A percentile compares a stretch with the other conserved stretches of the same genome.
These are phyloP conservation scores for Metacarcinus magister DNA, from an alignment of 2,888 invertebrate species.

Conservation along the genomic window DNA sequence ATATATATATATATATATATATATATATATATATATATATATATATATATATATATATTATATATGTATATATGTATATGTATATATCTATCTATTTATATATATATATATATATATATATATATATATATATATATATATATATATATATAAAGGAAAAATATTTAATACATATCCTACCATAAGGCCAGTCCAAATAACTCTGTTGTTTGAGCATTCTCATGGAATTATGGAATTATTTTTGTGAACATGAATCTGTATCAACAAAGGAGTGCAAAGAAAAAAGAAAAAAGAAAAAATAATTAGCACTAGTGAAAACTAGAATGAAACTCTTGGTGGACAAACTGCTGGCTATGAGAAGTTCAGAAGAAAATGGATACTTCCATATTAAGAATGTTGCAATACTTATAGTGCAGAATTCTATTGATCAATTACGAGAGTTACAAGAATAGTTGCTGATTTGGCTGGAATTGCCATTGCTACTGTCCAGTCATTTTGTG, in stretches of 20 bases:
- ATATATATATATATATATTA: no score
- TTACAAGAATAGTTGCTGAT: background rate
- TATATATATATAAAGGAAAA: background rate
- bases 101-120: no score
- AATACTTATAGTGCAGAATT: background rate
- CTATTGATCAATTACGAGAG: background rate
- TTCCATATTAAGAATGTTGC: background rate
- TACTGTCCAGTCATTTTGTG: background rate
- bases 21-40: no score
- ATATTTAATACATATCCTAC: slow-evolving; percentile 26
- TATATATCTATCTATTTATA: no score
- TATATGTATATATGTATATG: no score
- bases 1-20: background rate
- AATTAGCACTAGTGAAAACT: background rate
- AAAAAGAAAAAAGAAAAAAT: background rate
- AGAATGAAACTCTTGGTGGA: background rate
- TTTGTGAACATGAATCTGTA: background rate
- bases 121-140: no score
- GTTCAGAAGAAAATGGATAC: background rate
- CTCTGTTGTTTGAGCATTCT: background rate
- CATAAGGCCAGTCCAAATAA: slow-evolving; percentile 26
- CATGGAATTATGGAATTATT: background rate
- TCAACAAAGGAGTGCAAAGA: background rate
- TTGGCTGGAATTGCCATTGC: background rate
- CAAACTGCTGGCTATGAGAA: background rate